Conservation (phyloP, 2,888 invertebrate species). For the Eupithecia exiguata region DNA sequence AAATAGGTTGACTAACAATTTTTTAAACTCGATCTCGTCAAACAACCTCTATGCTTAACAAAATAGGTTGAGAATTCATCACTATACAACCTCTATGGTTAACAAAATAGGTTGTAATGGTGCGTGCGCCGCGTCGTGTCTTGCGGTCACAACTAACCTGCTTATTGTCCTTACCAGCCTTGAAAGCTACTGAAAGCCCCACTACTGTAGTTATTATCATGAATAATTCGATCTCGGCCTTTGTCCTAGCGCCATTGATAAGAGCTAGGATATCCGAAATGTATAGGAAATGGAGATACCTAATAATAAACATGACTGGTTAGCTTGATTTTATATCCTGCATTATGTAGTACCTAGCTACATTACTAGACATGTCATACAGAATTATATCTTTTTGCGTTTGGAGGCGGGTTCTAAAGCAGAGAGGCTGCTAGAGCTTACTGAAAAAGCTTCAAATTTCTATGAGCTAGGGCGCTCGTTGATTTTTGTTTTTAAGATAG, state of each 20-base stretch:
- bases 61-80: conserved; percentile 15
- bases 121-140: conserved; percentile 70
- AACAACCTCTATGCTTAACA: conserved; percentile 5
- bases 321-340: not conserved
- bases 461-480: not conserved
- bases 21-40: conserved; percentile 58
- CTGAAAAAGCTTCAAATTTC: not conserved
- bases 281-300: conserved; percentile 9
- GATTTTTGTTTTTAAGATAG: not conserved
- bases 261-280: conserved; percentile 24
- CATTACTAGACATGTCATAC: not conserved
- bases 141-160: conserved; percentile 67
- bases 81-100: conserved; percentile 72
- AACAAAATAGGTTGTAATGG: conserved; percentile 71
- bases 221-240: conserved; percentile 45
- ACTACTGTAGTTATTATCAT: conserved; percentile 46
- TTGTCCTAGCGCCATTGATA: conserved; percentile 41
- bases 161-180: conserved; percentile 62
- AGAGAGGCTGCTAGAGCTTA: not conserved
- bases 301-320: conserved; percentile 4
- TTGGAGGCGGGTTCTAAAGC: not conserved
- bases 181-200: conserved; percentile 77
- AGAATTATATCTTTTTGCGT: not conserved
- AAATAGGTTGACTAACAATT: conserved; percentile 47
- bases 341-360: not conserved